These are phyloP conservation scores for Carapus acus DNA, from an alignment of 2,797 vertebrate species.

Conservation along the genomic window DNA sequence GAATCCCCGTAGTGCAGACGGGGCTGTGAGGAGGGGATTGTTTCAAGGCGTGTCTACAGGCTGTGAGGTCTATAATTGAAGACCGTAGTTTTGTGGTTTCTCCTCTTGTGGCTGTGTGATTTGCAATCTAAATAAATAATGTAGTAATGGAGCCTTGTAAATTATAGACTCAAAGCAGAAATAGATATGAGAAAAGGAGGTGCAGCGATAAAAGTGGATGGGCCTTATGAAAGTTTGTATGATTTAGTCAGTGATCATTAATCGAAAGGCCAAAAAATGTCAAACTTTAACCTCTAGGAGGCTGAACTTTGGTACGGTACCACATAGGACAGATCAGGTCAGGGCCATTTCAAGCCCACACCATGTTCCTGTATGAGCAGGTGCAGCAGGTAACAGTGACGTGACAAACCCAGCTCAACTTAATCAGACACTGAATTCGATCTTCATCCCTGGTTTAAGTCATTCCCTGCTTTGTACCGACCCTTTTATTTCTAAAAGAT, in stretches of 20 bases:
- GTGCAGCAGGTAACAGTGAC: too few species aligned
- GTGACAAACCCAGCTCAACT: too few species aligned
- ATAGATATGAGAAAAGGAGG: slow-evolving; percentile 61
- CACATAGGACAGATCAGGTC: slow-evolving; percentile 26
- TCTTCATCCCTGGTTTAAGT: too few species aligned
- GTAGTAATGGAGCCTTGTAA: slow-evolving; percentile 71
- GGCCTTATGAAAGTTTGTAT: slow-evolving; percentile 25
- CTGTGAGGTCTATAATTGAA: slow-evolving; percentile 73
- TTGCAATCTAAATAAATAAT: slow-evolving; percentile 76
- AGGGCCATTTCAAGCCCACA: neutral
- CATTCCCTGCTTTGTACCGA: too few species aligned
- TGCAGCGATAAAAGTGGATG: slow-evolving; percentile 41
- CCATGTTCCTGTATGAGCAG: too few species aligned
- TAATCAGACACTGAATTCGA: too few species aligned
- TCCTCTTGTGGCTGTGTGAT: slow-evolving; percentile 62
- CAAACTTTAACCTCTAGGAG: slow-evolving; percentile 17
- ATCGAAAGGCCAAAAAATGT: slow-evolving; percentile 20
- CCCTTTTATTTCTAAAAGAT: too few species aligned
- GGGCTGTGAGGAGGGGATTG: slow-evolving; percentile 61
- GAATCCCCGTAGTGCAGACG: slow-evolving; percentile 32
- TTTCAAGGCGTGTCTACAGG: slow-evolving; percentile 57
- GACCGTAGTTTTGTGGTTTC: slow-evolving; percentile 66
- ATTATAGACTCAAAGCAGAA: slow-evolving; percentile 71
- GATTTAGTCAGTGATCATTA: slow-evolving; percentile 36
- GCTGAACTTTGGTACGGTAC: slow-evolving; percentile 19